phyloP scores from a whole-genome alignment of 1,140 invertebrate genomes.

The Drosophila gunungcola region DNA sequence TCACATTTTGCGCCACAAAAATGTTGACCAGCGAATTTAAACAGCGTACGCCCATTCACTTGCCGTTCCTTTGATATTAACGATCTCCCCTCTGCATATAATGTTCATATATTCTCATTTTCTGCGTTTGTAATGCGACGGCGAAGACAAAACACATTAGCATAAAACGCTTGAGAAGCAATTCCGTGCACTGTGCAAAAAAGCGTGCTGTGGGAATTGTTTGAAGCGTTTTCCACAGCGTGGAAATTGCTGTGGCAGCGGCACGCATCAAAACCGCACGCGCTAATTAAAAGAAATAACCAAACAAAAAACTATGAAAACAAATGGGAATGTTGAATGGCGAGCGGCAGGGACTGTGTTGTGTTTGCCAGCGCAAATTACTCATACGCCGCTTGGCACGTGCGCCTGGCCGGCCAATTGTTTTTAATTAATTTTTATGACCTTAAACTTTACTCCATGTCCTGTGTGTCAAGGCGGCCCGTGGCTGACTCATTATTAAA shows the following conservation, averaged over 20 bases:
- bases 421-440: slow-evolving; percentile 76
- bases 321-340: slow-evolving; percentile 14
- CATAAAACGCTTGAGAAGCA: slow-evolving; percentile 60
- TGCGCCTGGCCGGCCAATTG: slow-evolving; percentile 69
- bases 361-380: slow-evolving; percentile 33
- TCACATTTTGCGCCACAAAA: slow-evolving; percentile 54
- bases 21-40: slow-evolving; percentile 68
- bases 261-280: slow-evolving; percentile 50
- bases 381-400: slow-evolving; percentile 61
- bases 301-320: slow-evolving; percentile 50
- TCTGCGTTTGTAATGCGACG: slow-evolving; percentile 34
- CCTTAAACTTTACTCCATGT: slow-evolving; percentile 57
- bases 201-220: slow-evolving; percentile 50
- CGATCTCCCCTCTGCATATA: slow-evolving; percentile 40
- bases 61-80: slow-evolving; percentile 54
- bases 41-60: slow-evolving; percentile 59
- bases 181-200: slow-evolving; percentile 43
- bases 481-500: slow-evolving; percentile 33
- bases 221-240: slow-evolving; percentile 10
- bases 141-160: slow-evolving; percentile 57
- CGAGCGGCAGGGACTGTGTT: not conserved
- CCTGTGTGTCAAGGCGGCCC: slow-evolving; percentile 28
- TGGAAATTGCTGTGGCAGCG: slow-evolving; percentile 19
- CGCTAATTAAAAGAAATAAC: slow-evolving; percentile 78
- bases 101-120: slow-evolving; percentile 58